A percentile compares a stretch with the other conserved stretches of the same genome.
phyloP scores from a whole-genome alignment of 1,140 invertebrate species.

The Leptinotarsa undecemlineata region DNA sequence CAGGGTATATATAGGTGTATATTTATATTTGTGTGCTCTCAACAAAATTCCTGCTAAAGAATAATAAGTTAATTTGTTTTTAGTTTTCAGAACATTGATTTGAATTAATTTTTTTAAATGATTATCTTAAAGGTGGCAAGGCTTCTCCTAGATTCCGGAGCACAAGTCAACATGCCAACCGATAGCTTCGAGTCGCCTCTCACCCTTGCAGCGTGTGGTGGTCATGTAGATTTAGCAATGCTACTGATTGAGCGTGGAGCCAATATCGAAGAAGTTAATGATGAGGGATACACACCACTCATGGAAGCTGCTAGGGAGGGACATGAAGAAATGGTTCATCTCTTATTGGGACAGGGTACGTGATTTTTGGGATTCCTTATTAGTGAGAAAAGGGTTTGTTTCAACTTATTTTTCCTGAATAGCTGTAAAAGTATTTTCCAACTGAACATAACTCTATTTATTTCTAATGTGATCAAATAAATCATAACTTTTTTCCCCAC shows the following conservation, averaged over 20 bases:
- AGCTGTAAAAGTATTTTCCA: too few species aligned
- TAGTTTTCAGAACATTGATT: too few species aligned
- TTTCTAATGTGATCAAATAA: too few species aligned
- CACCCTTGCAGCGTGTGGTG: conserved; percentile 96
- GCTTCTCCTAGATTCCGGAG: conserved; percentile 92
- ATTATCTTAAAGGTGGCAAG: conserved; percentile 61
- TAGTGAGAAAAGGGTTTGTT: too few species aligned
- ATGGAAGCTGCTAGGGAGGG: conserved; percentile 98
- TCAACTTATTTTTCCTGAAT: too few species aligned
- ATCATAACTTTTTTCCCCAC: too few species aligned
- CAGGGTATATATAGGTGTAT: too few species aligned
- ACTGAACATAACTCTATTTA: too few species aligned
- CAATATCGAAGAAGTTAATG: conserved; percentile 98
- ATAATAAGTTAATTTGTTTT: too few species aligned
- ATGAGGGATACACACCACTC: conserved; percentile 99
- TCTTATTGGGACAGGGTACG: conserved; percentile 86
- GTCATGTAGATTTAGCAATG: conserved; percentile 95
- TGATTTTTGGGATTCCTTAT: not conserved
- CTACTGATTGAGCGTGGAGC: conserved; percentile 94
- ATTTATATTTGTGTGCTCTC: too few species aligned
- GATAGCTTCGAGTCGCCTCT: conserved; percentile 99
- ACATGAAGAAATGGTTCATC: conserved; percentile 96
- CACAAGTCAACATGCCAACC: conserved; percentile 96
- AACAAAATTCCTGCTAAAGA: too few species aligned
- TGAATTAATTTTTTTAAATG: not conserved